Percentiles rank a stretch among this genome's conserved stretches.
These are phyloP conservation scores for Tricholaema leucomelas DNA, from an alignment of 2,113 vertebrate species.

Conservation along the genomic window DNA sequence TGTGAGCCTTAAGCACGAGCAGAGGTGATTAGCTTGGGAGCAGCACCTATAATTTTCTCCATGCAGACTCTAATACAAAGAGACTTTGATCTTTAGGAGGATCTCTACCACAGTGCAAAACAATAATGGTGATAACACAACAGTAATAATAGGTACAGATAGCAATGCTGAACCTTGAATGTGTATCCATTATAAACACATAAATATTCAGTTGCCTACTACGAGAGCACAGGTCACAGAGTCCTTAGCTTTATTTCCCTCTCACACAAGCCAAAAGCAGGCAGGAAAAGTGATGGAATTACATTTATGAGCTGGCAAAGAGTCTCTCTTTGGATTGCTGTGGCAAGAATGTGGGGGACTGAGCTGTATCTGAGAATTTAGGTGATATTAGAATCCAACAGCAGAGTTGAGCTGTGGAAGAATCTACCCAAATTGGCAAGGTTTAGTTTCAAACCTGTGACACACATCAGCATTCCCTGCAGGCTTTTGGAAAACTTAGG, in stretches of 20 bases:
- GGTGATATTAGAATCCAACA: not conserved
- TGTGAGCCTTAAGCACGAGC: not conserved
- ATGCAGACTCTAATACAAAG: not conserved
- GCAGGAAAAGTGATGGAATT: not conserved
- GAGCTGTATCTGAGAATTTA: not conserved
- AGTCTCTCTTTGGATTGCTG: not conserved
- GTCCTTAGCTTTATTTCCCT: constrained; percentile 17
- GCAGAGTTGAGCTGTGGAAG: not conserved
- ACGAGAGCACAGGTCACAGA: constrained; percentile 27
- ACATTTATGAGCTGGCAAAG: not conserved
- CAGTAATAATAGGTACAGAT: constrained; percentile 48
- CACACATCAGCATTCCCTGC: not conserved
- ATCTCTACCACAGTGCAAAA: not conserved
- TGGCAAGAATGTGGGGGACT: not conserved
- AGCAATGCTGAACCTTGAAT: constrained; percentile 16
- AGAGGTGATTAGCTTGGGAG: not conserved
- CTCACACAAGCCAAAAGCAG: constrained; percentile 10
- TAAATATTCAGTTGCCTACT: constrained; percentile 44
- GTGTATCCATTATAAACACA: constrained; percentile 35
- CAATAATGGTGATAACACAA: constrained; percentile 39
- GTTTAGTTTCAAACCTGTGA: not conserved
- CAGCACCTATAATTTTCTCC: not conserved
- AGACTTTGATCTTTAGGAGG: constrained; percentile 18
- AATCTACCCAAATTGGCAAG: not conserved
- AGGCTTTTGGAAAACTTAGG: not conserved